Evolutionary conservation across 2,797 vertebrate genomes (phyloP).

Genomic region (Sebastes vulpes): DNA sequence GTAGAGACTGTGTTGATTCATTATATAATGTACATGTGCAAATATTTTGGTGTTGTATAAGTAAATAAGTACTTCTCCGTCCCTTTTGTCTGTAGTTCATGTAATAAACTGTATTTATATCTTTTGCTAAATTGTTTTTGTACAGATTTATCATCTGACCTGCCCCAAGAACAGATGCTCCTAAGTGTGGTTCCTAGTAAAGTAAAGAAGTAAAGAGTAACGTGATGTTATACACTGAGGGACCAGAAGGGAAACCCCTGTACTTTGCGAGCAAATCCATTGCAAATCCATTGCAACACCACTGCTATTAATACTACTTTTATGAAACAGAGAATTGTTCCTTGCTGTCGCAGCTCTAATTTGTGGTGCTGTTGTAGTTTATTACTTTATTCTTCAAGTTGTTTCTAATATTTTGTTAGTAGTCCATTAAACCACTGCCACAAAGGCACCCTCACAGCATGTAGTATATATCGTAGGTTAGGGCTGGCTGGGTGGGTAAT

Average conservation of each 20-base stretch:
- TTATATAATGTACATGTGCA: neutral
- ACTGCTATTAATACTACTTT: neutral
- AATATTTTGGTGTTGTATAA: too few species aligned
- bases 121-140: neutral
- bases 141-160: slow-evolving; percentile 7
- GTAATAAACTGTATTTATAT: neutral
- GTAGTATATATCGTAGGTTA: neutral
- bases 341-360: neutral
- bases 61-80: neutral
- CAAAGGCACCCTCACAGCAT: neutral
- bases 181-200: neutral
- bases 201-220: neutral
- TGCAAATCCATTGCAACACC: neutral
- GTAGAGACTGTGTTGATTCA: neutral
- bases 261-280: neutral
- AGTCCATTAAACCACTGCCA: neutral
- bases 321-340: neutral
- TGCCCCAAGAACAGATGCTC: neutral
- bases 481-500: neutral
- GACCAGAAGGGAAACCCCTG: neutral
- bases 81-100: neutral
- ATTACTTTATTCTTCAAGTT: neutral
- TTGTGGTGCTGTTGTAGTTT: neutral
- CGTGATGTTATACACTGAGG: neutral
- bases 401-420: neutral